Conservation (phyloP, 1,140 invertebrate species). For the Pseudomyrmex pallidus region DNA sequence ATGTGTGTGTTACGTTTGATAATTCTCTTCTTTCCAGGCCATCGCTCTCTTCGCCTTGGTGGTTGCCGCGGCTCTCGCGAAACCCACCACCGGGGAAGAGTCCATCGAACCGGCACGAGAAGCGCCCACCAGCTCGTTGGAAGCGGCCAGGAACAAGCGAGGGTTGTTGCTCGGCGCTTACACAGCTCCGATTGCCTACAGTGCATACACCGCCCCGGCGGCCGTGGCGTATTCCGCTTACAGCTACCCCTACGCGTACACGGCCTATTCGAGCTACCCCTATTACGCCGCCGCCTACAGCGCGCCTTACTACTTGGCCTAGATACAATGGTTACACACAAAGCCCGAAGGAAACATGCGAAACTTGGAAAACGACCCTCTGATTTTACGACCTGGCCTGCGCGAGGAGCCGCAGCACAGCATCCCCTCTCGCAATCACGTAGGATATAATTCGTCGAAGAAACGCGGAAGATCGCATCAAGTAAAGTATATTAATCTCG, state of each 20-base stretch:
- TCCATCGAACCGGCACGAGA: conserved; percentile 73
- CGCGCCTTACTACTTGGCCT: conserved; percentile 74
- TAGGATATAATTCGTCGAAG: conserved; percentile 14
- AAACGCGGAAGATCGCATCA: neutral
- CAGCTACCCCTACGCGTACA: conserved; percentile 76
- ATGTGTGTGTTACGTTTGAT: no score
- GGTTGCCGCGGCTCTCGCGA: conserved; percentile 70
- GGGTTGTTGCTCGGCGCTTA: conserved; percentile 75
- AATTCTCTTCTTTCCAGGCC: conserved; percentile 43
- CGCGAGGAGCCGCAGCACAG: neutral
- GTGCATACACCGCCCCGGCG: conserved; percentile 71
- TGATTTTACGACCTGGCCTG: conserved; percentile 10
- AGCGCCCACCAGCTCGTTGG: conserved; percentile 50
- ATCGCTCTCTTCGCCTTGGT: conserved; percentile 73
- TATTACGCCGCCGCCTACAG: conserved; percentile 76
- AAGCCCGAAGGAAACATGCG: conserved; percentile 27
- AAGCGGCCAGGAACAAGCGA: conserved; percentile 73
- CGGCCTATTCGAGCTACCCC: conserved; percentile 75
- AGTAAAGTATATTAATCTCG: neutral
- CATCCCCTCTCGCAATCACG: conserved; percentile 19
- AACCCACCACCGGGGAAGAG: conserved; percentile 74
- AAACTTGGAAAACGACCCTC: conserved; percentile 9
- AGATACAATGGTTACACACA: neutral
- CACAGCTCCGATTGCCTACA: conserved; percentile 77
- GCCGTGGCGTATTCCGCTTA: conserved; percentile 72